phyloP scores from a whole-genome alignment of 1,140 invertebrate genomes.

The Drosophila melanogaster region DNA sequence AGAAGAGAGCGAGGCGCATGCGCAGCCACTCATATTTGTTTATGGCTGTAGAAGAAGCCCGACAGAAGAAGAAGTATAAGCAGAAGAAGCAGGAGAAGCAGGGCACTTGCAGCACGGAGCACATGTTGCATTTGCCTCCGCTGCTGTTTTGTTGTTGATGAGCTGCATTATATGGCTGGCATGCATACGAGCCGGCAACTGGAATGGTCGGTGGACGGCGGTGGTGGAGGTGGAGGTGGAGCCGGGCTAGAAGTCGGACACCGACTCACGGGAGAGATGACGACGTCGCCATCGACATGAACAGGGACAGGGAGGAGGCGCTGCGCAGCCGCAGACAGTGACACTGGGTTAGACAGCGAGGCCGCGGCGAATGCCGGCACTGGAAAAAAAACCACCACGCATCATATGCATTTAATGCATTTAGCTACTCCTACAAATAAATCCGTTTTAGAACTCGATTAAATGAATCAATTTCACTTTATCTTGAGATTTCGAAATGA shows the following conservation, averaged over 20 bases:
- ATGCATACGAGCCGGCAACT: slow-evolving; percentile 57
- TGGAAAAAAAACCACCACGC: not conserved
- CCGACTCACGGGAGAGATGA: slow-evolving; percentile 39
- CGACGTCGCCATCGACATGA: slow-evolving; percentile 51
- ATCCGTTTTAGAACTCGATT: too few species aligned
- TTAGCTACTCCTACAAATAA: too few species aligned
- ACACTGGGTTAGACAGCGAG: slow-evolving; percentile 41
- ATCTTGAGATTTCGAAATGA: too few species aligned
- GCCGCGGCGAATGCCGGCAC: slow-evolving; percentile 38
- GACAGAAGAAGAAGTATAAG: not conserved
- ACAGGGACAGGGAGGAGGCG: slow-evolving; percentile 28
- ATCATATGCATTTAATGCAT: too few species aligned
- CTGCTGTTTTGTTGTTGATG: slow-evolving; percentile 68
- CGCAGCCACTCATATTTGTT: slow-evolving; percentile 78
- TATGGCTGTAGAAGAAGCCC: slow-evolving; percentile 65
- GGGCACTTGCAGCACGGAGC: slow-evolving; percentile 36
- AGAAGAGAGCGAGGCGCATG: slow-evolving; percentile 31
- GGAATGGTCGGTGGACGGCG: slow-evolving; percentile 8
- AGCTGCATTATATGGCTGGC: slow-evolving; percentile 79
- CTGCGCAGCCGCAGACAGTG: slow-evolving; percentile 24
- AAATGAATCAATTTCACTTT: too few species aligned
- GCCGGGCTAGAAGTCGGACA: slow-evolving; percentile 11
- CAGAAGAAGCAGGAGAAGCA: slow-evolving; percentile 31
- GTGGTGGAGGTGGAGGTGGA: slow-evolving; percentile 4
- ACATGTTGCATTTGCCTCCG: slow-evolving; percentile 79